Evolutionary conservation across 2,888 invertebrate species (phyloP).

Genomic region (Cepaea hortensis): DNA sequence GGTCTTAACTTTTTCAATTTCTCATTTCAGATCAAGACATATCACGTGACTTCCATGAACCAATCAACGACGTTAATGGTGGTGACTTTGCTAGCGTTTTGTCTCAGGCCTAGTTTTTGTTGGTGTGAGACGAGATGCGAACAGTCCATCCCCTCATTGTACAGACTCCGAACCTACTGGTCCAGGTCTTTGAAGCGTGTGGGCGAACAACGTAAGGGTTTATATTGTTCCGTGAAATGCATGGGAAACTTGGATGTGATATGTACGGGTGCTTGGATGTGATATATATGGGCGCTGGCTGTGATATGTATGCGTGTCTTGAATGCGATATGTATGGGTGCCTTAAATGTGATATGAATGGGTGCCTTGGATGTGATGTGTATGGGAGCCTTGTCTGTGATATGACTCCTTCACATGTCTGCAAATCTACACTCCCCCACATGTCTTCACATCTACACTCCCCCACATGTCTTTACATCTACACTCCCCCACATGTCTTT

Average conservation of each 20-base stretch:
- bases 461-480: no score
- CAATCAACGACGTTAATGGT: conserved; percentile 33
- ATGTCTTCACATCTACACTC: no score
- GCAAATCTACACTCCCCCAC: no score
- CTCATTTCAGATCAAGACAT: conserved; percentile 33
- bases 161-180: conserved; percentile 38
- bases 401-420: no score
- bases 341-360: no score
- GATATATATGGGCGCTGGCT: no score
- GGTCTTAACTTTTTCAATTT: neutral
- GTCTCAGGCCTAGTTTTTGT: conserved; percentile 12
- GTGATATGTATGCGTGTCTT: no score
- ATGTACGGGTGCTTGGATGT: no score
- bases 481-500: no score
- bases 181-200: conserved; percentile 41
- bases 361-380: no score
- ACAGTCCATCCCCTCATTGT: conserved; percentile 38
- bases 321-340: no score
- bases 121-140: conserved; percentile 46
- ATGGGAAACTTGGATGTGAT: neutral
- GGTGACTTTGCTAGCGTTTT: conserved; percentile 24
- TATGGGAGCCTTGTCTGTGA: no score
- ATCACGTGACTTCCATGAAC: conserved; percentile 30
- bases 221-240: neutral
- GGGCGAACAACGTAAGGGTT: conserved; percentile 40